These are phyloP conservation scores for Megaceryle maxima DNA, from an alignment of 2,113 vertebrate genomes.

Conservation along the genomic window DNA sequence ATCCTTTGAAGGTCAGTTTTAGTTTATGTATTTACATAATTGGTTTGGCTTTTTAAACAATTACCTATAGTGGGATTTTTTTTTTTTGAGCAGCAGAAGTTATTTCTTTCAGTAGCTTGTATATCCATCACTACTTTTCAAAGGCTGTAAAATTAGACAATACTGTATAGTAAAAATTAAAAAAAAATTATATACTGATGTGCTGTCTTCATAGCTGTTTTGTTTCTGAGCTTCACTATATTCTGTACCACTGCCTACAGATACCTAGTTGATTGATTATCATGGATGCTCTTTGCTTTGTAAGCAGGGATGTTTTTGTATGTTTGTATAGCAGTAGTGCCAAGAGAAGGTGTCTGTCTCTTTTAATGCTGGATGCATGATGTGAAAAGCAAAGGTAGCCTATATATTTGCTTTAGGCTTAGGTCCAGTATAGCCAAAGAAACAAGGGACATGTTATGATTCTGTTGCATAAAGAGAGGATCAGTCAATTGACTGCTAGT, in stretches of 20 bases:
- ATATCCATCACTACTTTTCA: neutral
- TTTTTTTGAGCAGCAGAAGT: neutral
- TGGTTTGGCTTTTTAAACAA: neutral
- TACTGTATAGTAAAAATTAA: neutral
- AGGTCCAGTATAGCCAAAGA: neutral
- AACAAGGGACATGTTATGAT: neutral
- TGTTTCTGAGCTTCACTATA: neutral
- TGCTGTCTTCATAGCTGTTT: neutral
- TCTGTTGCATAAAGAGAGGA: neutral
- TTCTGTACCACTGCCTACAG: neutral
- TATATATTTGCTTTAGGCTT: neutral
- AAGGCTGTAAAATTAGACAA: neutral
- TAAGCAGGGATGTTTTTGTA: neutral
- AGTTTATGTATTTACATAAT: neutral
- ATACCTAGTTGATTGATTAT: neutral
- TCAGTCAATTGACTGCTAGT: neutral
- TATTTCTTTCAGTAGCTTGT: neutral
- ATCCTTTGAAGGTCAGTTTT: neutral
- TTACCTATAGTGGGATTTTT: neutral
- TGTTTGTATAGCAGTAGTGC: neutral
- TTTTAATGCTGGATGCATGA: neutral
- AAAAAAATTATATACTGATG: neutral
- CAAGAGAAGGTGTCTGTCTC: no score
- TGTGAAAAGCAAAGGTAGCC: neutral
- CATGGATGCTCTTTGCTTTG: neutral